Percentiles rank a stretch among this genome's conserved stretches.
These are phyloP conservation scores for Sciurus niger DNA, from an alignment of 2,113 vertebrate species.

Conservation along the genomic window DNA sequence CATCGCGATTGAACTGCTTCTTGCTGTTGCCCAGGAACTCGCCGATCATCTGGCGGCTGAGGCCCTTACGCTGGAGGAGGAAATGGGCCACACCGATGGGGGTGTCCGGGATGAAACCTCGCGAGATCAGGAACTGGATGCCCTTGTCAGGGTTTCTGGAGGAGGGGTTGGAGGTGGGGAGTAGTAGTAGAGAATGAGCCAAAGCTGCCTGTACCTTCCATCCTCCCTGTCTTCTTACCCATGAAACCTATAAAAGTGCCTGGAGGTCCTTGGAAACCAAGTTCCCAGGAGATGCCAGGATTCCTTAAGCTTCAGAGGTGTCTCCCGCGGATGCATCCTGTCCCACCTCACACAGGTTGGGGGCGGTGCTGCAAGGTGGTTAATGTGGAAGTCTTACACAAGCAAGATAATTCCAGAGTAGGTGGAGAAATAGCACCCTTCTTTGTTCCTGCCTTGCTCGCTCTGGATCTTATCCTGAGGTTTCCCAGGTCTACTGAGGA, in stretches of 20 bases:
- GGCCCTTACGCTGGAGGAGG: constrained; percentile 97
- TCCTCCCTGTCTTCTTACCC: background rate
- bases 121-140: constrained; percentile 97
- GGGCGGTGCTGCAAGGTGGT: background rate
- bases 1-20: constrained; percentile 98
- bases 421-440: background rate
- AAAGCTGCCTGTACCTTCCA: accelerated
- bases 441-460: background rate
- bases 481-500: background rate
- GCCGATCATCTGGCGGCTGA: constrained; percentile 99
- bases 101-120: constrained; percentile 98
- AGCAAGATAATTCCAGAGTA: background rate
- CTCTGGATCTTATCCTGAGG: background rate
- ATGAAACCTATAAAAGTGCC: background rate
- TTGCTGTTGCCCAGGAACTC: constrained; percentile 99
- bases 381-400: background rate
- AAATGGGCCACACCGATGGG: constrained; percentile 99
- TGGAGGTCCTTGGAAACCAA: background rate
- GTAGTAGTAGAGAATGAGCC: constrained; percentile 29
- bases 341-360: background rate
- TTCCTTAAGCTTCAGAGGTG: background rate
- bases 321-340: background rate
- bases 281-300: background rate
- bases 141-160: constrained; percentile 98
- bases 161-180: constrained; percentile 57